A percentile compares a stretch with the other conserved stretches of the same genome.
phyloP scores from a whole-genome alignment of 2,888 invertebrate genomes.

The Oscheius sp. region DNA sequence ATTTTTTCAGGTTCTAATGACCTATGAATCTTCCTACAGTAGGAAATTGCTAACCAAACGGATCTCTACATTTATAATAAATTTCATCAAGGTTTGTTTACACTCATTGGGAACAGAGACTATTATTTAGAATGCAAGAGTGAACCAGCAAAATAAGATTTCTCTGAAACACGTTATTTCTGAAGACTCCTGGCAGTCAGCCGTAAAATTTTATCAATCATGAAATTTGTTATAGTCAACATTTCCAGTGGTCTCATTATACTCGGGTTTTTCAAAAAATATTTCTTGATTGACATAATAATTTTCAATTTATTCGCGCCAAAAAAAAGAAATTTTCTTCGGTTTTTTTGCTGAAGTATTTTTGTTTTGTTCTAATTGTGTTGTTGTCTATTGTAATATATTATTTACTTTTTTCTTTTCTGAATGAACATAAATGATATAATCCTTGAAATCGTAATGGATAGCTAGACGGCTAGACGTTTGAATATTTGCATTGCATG shows the following conservation, averaged over 20 bases:
- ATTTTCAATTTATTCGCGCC: no score
- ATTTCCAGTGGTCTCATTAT: not conserved
- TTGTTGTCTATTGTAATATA: not conserved
- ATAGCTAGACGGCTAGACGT: no score
- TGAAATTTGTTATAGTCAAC: not conserved
- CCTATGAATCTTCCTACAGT: conserved; percentile 5
- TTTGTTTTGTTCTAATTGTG: not conserved
- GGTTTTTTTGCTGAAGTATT: not conserved
- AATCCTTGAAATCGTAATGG: no score
- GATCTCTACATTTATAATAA: conserved; percentile 1
- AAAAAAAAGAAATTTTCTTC: no score
- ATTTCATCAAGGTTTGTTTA: conserved; percentile 33
- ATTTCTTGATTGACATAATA: not conserved
- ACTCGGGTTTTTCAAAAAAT: not conserved
- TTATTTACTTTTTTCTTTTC: no score
- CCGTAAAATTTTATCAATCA: conserved; percentile 14
- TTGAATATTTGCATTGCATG: no score
- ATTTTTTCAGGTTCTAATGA: conserved; percentile 28
- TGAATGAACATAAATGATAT: no score
- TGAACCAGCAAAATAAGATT: not conserved
- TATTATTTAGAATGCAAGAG: not conserved
- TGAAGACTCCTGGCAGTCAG: conserved; percentile 9
- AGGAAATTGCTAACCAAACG: conserved; percentile 11
- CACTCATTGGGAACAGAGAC: no score
- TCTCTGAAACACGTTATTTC: conserved; percentile 5